Percentiles rank a stretch among this genome's conserved stretches.
Conservation (phyloP, 2,797 vertebrate genomes). For the Sus cebifrons region DNA sequence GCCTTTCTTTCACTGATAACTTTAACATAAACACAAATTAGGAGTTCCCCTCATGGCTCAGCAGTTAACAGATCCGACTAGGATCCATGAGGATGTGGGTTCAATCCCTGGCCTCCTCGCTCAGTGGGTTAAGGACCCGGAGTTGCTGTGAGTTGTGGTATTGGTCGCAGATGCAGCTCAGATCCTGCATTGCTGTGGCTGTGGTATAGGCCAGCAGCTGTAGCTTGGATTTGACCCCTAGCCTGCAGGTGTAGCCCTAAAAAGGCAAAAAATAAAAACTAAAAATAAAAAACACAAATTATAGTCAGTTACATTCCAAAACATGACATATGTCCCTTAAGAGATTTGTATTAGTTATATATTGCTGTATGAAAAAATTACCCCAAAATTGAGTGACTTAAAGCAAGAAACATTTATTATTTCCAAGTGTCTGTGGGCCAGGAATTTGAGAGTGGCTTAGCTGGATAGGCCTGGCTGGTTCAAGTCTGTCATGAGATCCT, state of each 20-base stretch:
- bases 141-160: no score
- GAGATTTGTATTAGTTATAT: slow-evolving; percentile 12
- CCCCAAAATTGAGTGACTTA: background rate
- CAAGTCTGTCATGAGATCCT: slow-evolving; percentile 6
- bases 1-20: background rate
- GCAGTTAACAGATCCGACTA: no score
- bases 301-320: slow-evolving; percentile 26
- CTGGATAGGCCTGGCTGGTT: background rate
- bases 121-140: no score
- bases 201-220: no score
- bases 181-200: no score
- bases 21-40: background rate
- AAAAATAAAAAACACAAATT: background rate
- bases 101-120: no score
- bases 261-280: no score
- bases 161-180: no score
- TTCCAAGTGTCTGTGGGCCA: background rate
- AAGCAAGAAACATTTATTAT: slow-evolving; percentile 9
- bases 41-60: no score
- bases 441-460: background rate
- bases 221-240: no score
- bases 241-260: no score
- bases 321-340: background rate
- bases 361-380: slow-evolving; percentile 1
- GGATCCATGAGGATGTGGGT: no score